phyloP scores from a whole-genome alignment of 2,797 vertebrate species.

The Esox masquinongy region DNA sequence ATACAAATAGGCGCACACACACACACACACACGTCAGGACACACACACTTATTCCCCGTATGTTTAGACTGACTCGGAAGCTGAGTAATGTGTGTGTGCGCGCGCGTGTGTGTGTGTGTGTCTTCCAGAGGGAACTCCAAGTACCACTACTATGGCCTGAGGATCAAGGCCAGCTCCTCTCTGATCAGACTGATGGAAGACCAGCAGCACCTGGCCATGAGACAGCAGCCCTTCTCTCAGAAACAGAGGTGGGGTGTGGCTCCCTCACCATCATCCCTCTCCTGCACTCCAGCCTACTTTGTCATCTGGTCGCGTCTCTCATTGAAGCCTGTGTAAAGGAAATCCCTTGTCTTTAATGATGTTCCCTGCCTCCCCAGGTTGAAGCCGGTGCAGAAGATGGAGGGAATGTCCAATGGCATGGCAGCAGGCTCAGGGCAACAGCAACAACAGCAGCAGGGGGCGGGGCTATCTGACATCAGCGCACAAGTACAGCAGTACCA shows the following conservation, averaged over 20 bases:
- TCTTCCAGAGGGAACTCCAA: slow-evolving; percentile 89
- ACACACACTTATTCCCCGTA: neutral
- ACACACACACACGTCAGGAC: neutral
- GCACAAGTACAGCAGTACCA: slow-evolving; percentile 96
- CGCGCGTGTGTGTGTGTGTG: slow-evolving; percentile 3
- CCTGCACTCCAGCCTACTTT: neutral
- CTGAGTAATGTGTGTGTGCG: neutral
- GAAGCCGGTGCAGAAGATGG: slow-evolving; percentile 93
- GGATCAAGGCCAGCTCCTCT: slow-evolving; percentile 91
- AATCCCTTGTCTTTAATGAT: neutral
- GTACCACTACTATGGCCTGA: slow-evolving; percentile 94
- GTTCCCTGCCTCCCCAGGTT: slow-evolving; percentile 68
- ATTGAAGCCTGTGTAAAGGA: neutral
- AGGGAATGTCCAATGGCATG: slow-evolving; percentile 92
- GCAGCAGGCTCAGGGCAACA: slow-evolving; percentile 82
- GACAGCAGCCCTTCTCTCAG: slow-evolving; percentile 93
- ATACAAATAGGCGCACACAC: neutral
- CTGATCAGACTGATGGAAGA: slow-evolving; percentile 91
- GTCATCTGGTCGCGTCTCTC: neutral
- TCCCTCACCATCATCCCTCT: neutral
- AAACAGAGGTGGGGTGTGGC: slow-evolving; percentile 83
- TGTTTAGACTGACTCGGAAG: neutral
- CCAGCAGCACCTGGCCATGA: slow-evolving; percentile 94
- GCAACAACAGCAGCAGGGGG: slow-evolving; percentile 83
- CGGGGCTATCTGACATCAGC: slow-evolving; percentile 90